phyloP scores from a whole-genome alignment of 1,140 invertebrate genomes.

The Hestina assimilis region DNA sequence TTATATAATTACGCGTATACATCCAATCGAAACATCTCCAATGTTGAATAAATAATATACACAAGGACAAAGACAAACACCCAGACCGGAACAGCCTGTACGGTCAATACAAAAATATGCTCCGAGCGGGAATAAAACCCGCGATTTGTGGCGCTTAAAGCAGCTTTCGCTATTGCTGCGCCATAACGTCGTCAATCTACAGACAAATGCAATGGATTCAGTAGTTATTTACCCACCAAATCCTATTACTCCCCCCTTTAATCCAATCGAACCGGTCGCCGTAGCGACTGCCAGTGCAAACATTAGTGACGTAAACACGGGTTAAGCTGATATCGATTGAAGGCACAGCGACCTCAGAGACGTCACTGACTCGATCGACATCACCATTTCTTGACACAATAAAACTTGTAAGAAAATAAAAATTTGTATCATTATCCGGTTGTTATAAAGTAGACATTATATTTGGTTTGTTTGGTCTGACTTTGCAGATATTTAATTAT shows the following conservation, averaged over 20 bases:
- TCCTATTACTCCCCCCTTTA: slow-evolving; percentile 29
- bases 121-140: no score
- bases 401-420: neutral
- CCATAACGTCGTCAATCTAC: neutral
- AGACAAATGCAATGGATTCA: slow-evolving; percentile 1
- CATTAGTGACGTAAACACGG: slow-evolving; percentile 51
- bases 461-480: no score
- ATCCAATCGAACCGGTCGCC: slow-evolving; percentile 59
- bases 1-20: neutral
- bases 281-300: slow-evolving; percentile 58
- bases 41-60: no score
- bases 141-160: no score
- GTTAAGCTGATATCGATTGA: slow-evolving; percentile 49
- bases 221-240: slow-evolving; percentile 24
- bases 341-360: slow-evolving; percentile 44
- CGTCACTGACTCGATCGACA: slow-evolving; percentile 32
- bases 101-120: no score
- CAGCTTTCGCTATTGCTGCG: neutral
- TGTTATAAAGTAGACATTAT: no score
- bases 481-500: no score
- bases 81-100: no score
- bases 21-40: neutral
- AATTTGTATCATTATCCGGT: no score
- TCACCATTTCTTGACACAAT: neutral
- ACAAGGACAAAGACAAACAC: no score